Conservation (phyloP, 1,140 invertebrate genomes). For the Leptinotarsa texana region DNA sequence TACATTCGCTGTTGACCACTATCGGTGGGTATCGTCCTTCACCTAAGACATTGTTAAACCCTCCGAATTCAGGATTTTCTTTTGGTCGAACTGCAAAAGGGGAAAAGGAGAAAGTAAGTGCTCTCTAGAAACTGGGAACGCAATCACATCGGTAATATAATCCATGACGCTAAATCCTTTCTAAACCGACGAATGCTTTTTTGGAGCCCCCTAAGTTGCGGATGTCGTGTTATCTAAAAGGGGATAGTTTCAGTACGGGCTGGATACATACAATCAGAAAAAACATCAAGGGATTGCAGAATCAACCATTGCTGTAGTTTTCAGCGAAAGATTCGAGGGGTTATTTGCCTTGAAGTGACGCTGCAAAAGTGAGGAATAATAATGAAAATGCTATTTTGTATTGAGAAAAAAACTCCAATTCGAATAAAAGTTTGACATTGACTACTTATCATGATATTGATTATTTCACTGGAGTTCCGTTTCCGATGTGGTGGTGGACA, state of each 20-base stretch:
- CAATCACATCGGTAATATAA: slow-evolving; percentile 35
- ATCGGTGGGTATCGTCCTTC: slow-evolving; percentile 58
- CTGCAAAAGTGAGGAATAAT: no score
- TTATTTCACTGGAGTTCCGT: no score
- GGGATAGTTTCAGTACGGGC: slow-evolving; percentile 10
- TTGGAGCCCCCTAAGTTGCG: slow-evolving; percentile 25
- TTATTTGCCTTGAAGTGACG: no score
- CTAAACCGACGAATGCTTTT: slow-evolving; percentile 20
- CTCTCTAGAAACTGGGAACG: slow-evolving; percentile 31
- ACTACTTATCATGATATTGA: no score
- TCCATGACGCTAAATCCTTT: slow-evolving; percentile 25
- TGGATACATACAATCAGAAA: neutral
- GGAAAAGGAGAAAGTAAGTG: slow-evolving; percentile 33
- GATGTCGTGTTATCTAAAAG: slow-evolving; percentile 26
- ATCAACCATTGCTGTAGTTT: no score
- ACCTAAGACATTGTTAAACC: slow-evolving; percentile 60
- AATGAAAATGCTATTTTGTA: no score
- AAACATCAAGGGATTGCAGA: no score
- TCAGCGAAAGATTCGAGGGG: no score
- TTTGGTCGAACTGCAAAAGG: slow-evolving; percentile 60
- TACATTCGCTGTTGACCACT: neutral
- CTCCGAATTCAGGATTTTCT: slow-evolving; percentile 60
- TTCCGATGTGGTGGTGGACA: no score
- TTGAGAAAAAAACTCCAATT: no score
- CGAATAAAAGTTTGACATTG: no score